Base-by-base conservation (phyloP, 1,140 invertebrate species). In the Megalopta genalis region DNA sequence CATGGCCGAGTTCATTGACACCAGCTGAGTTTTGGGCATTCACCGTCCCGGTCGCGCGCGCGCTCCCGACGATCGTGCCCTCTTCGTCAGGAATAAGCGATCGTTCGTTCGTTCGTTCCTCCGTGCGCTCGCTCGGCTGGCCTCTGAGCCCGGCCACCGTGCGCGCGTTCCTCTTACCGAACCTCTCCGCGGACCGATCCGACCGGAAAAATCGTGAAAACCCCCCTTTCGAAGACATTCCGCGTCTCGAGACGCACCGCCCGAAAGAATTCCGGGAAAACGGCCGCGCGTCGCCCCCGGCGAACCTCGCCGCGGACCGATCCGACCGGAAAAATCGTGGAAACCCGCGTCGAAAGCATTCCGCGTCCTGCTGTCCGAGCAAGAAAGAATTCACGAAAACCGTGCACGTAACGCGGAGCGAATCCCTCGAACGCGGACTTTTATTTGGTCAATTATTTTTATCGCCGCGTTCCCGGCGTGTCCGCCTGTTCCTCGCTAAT, bases 1-100 rank as follows among this genome's bases (percentile, higher is more conserved):
- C 91, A 92, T 92, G 91, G 90, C 86, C 87, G 91, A 87, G 92
- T 93, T 93, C 92, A 93, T 93, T 93, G 92, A 93, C 92, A 92
- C 89, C 90, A 91, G 84, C 21, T 90, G 80, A 86, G 90, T 93
- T 93, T 93, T 93, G 90, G 91, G 91, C 91, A 92, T 90, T 91
- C 88, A 88, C 85, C 86, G 75, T 90, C 88, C 89, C 87, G 86
- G 85, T 92, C 87, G 81, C 82, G 73, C 88, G 59, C 68, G 77
- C 66, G 67, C 68, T 25, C 60, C 59, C 81, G 59, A 57, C 70
- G 63, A 81, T 87, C 78, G 75, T 65, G 77, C 78, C 39, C 68
- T 83, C 86, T 59, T 80, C 80, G 83, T 88, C 80, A 68, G 63
- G 78, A 80, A 84, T 85, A 85, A 86, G 77, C 81, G 81, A 83